Evolutionary conservation across 2,797 vertebrate species (phyloP), one percentile per base, ranked within the genome.

Genomic region (Mormyrops attenuatus): DNA sequence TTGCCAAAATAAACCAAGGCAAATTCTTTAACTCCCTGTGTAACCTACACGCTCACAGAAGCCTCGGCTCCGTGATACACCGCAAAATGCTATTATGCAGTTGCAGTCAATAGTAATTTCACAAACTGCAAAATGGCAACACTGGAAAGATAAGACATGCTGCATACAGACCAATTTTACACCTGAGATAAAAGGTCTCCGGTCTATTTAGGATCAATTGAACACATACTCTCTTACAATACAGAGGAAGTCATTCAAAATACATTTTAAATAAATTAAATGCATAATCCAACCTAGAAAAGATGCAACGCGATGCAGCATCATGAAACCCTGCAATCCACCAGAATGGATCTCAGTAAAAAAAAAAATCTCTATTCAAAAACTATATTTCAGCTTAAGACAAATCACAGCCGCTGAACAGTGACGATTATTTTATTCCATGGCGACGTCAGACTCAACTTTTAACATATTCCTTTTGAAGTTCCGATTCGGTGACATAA

Each of bases 381-480:
- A 84, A 26, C 50, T 57, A n/a, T 30, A 85, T 22, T 84, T 55
- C 30, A 53, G 80, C 82, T 82, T 50, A 80, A 88, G 89, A 85
- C 50, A 80, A 91, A 86, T 88, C 82, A 85, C 63, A 91, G 91
- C 90, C 88, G 7, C 8, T 11, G 86, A 93, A 93, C 92, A 93
- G 92, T 92, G 91, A 91, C 92, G 91, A 92, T 92, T 90, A 93
- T 90, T 91, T 86, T 91, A 88, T 80, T 89, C 57, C 90, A 91
- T 92, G 13, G 90, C 92, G 89, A 88, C 88, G 77, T 89, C 91
- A 88, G 90, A 89, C 90, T 90, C 87, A 89, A 91, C 89, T 92
- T 92, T 90, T 90, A 90, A 92, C n/a, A 77, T 85, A 89, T 91
- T 91, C 86, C 84, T 89, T 93, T 92, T 93, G 92, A 93, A 92